These are phyloP conservation scores for Pomatostomus ruficeps DNA, from an alignment of 2,113 vertebrate genomes.

Conservation along the genomic window DNA sequence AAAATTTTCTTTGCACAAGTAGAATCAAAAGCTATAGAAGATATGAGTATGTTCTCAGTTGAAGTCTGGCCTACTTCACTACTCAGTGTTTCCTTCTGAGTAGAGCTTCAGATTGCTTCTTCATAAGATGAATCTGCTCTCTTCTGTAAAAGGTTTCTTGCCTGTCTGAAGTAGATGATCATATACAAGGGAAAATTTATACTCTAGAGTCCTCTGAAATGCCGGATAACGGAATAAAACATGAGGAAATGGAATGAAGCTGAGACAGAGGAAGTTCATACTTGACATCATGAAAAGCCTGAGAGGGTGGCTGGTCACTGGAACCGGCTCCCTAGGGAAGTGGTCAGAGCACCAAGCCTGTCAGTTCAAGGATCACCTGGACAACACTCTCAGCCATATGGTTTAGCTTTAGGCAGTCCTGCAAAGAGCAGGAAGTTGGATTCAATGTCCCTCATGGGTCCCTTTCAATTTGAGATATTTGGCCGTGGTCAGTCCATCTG, in stretches of 20 bases:
- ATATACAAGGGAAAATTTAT: not conserved
- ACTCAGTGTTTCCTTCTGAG: not conserved
- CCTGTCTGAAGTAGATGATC: not conserved
- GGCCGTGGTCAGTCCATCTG: not conserved
- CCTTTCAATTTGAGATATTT: not conserved
- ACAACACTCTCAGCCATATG: not conserved
- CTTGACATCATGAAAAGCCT: not conserved
- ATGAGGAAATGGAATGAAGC: not conserved
- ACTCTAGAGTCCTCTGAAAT: not conserved
- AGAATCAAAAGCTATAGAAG: not conserved
- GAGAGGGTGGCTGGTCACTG: not conserved
- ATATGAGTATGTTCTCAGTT: not conserved
- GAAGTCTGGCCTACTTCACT: not conserved
- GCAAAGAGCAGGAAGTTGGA: not conserved
- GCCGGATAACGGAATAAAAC: not conserved
- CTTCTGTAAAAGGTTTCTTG: not conserved
- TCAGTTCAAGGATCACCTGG: not conserved
- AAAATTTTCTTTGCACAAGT: not conserved
- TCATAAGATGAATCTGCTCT: not conserved
- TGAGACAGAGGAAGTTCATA: not conserved
- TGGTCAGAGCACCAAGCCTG: not conserved
- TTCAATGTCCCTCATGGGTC: not conserved
- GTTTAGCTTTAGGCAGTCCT: not conserved
- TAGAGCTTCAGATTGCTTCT: not conserved
- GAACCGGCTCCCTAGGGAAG: not conserved